Evolutionary conservation across 2,113 vertebrate species (phyloP).

Genomic region (Pseudopodoces humilis): DNA sequence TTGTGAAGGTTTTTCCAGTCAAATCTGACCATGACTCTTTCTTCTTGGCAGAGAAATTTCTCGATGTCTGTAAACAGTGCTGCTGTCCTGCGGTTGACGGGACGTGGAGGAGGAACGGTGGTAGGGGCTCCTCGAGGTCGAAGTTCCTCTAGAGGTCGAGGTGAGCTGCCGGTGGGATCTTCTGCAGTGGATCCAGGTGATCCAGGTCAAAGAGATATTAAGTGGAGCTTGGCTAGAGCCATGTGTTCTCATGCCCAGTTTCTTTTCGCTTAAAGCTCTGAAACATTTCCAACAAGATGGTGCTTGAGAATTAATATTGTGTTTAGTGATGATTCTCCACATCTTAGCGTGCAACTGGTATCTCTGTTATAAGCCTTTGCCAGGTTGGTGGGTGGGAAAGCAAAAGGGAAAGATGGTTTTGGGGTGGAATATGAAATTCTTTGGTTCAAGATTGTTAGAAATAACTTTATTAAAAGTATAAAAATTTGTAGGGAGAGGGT

Average conservation of each 20-base stretch:
- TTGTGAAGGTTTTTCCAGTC: not conserved
- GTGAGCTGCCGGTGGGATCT: constrained; percentile 73
- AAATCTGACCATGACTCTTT: not conserved
- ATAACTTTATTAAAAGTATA: not conserved
- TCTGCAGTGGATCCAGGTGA: not conserved
- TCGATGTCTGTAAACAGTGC: constrained; percentile 99
- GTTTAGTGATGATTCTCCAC: not conserved
- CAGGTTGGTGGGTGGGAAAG: not conserved
- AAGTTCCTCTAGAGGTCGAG: constrained; percentile 97
- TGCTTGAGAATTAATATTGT: not conserved
- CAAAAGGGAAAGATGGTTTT: not conserved
- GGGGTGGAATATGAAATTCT: not conserved
- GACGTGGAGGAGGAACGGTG: constrained; percentile 88
- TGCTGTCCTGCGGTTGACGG: constrained; percentile 91
- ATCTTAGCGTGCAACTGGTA: not conserved
- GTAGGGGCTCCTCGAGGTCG: constrained; percentile 93
- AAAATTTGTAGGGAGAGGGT: not conserved
- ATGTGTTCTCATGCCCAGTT: not conserved
- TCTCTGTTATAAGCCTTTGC: not conserved
- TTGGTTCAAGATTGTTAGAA: not conserved
- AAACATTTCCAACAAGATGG: not conserved
- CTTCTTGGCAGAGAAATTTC: constrained; percentile 92
- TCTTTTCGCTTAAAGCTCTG: not conserved
- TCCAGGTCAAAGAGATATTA: not conserved
- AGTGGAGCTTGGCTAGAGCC: not conserved